phyloP scores from a whole-genome alignment of 2,113 vertebrate genomes.

The Antechinus stuartii region DNA sequence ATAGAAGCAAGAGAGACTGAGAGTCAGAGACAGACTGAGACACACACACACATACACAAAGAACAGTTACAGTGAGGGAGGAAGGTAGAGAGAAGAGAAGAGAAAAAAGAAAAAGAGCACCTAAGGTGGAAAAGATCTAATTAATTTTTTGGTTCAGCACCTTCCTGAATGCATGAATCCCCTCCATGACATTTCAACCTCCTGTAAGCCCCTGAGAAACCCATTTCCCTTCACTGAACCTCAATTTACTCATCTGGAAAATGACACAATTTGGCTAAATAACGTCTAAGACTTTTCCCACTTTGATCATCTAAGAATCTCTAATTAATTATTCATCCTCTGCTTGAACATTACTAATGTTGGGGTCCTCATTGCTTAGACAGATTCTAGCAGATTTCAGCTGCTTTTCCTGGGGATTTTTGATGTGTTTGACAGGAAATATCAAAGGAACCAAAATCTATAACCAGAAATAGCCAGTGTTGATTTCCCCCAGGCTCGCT shows the following conservation, averaged over 20 bases:
- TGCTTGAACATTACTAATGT: background rate
- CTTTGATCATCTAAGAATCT: background rate
- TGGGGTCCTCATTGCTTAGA: background rate
- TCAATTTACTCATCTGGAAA: background rate
- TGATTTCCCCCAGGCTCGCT: conserved; percentile 59
- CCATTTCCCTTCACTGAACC: background rate
- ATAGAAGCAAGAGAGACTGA: no score
- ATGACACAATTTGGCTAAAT: background rate
- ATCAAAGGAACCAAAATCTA: conserved; percentile 65
- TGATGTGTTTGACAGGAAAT: conserved; percentile 55
- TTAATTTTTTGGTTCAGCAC: background rate
- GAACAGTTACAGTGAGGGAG: no score
- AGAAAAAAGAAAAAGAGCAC: background rate
- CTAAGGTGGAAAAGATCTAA: background rate
- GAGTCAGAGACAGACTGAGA: no score
- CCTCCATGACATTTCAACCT: background rate
- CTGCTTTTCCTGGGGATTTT: background rate
- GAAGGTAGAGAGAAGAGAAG: background rate
- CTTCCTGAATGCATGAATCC: background rate
- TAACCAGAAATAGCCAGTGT: conserved; percentile 36
- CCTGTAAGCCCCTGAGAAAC: background rate
- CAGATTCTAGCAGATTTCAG: background rate
- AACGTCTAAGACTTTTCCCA: background rate
- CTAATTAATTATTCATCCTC: background rate
- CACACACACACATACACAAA: no score